Evolutionary conservation across 2,113 vertebrate genomes (phyloP).

Genomic region (Psettodes erumei): DNA sequence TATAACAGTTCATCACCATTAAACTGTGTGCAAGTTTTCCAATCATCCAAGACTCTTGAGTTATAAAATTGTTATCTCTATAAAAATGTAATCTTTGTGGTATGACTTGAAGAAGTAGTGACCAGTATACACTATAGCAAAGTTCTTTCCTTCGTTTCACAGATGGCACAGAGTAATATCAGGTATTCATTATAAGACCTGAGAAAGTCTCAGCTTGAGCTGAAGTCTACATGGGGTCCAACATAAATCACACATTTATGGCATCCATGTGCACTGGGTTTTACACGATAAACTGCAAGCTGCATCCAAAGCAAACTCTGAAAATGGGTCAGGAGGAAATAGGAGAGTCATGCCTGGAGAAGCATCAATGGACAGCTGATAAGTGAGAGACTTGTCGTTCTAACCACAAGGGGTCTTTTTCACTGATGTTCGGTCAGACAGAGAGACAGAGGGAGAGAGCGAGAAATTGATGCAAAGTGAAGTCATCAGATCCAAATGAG

Average conservation of each 20-base stretch:
- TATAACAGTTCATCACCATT: slow-evolving; percentile 30
- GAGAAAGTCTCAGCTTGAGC: slow-evolving; percentile 21
- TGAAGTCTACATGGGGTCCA: slow-evolving; percentile 25
- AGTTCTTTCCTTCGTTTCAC: slow-evolving; percentile 11
- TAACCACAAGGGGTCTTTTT: slow-evolving; percentile 15
- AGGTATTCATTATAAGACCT: slow-evolving; percentile 12
- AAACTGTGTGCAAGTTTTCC: slow-evolving; percentile 41
- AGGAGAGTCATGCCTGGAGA: slow-evolving; percentile 30
- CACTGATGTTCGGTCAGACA: neutral
- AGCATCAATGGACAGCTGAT: slow-evolving; percentile 38
- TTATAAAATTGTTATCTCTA: slow-evolving; percentile 4
- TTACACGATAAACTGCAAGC: slow-evolving; percentile 26
- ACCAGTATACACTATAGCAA: neutral
- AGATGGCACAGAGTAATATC: slow-evolving; percentile 11
- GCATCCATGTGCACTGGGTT: slow-evolving; percentile 37
- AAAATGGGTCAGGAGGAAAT: slow-evolving; percentile 67
- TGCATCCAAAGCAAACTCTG: slow-evolving; percentile 58
- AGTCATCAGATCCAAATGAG: slow-evolving; percentile 11
- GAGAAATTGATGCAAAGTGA: neutral
- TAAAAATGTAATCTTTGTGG: neutral
- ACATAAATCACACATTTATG: slow-evolving; percentile 64
- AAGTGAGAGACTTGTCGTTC: slow-evolving; percentile 41
- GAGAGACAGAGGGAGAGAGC: neutral
- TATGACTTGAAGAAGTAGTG: slow-evolving; percentile 15
- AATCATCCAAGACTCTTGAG: slow-evolving; percentile 20